These are phyloP conservation scores for Pygoscelis antarcticus DNA, from an alignment of 2,113 vertebrate genomes.

Conservation along the genomic window DNA sequence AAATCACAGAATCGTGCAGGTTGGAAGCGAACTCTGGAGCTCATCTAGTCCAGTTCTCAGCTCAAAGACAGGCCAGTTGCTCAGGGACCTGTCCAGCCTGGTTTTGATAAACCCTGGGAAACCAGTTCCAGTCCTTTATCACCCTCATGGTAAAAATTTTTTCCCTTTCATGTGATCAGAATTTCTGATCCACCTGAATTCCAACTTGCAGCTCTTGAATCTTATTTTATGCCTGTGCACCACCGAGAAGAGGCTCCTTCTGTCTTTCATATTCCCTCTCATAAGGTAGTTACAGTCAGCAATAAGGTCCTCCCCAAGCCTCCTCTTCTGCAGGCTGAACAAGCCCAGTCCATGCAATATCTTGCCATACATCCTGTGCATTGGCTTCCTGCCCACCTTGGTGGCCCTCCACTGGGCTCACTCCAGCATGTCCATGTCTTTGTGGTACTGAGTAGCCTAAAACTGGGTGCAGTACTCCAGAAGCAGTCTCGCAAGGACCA, in stretches of 20 bases:
- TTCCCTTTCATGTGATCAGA: neutral
- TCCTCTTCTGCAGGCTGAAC: neutral
- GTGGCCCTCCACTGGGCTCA: neutral
- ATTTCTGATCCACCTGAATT: neutral
- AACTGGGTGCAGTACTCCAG: neutral
- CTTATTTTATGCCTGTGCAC: neutral
- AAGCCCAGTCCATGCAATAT: neutral
- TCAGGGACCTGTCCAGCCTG: neutral
- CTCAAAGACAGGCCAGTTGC: neutral
- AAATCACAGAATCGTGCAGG: neutral
- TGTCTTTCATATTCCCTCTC: neutral
- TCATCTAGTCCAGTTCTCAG: neutral
- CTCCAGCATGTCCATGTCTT: neutral
- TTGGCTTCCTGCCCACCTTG: neutral
- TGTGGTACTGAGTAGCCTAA: neutral
- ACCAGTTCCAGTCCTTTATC: neutral
- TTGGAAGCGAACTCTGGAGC: neutral
- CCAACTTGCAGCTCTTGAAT: neutral
- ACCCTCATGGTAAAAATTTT: neutral
- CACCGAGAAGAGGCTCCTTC: neutral
- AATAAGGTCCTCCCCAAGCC: rapidly evolving
- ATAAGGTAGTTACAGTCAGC: neutral
- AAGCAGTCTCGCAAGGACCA: neutral
- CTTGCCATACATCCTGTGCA: neutral
- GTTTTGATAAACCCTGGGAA: neutral